Evolutionary conservation across 2,888 invertebrate genomes (phyloP), one percentile per base, ranked within the genome.

Genomic region (Drosophila austrosaltans): DNA sequence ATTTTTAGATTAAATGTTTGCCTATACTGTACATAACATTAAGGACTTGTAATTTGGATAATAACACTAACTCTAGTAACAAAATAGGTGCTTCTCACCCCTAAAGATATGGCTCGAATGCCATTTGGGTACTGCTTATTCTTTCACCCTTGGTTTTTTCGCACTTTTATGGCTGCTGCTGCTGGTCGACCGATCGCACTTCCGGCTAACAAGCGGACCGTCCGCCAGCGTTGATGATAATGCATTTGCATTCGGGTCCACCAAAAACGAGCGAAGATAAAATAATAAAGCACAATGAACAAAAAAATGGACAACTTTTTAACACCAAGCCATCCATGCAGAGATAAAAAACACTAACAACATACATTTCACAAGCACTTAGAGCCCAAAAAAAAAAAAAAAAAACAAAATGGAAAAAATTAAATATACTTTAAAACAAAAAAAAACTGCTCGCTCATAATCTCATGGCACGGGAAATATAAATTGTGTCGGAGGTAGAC

Each of bases 191-290:
- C 78, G 79, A 63, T 72, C 53, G 74, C 80, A 82, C 69, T 75
- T 73, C 73, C 73, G 73, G 72, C 48, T 44, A 53, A 40, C 30
- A 42, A 60, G 53, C 48, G 12, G 36, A 58, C 62, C 28, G 69
- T 79, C 84, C 87, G 82, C 85, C 82, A 68, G 70, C 71, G 78
- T 84, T 73, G 76, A 84, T 87, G 87, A 82, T 87, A 78, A 87
- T 84, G 85, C 82, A 85, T 87, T 75, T 85, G 74, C 81, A 83
- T 76, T 82, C 59, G 44, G 56, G 53, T 59, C 32, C 69, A 54
- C 57, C 76, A 66, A 58, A 79, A 77, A 57, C 10, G 72, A 64
- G 60, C 64, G 53, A 59, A 75, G 81, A 79, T 83, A 77, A 78
- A 73, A 75, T 75, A 71, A 87, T 77, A 48, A 20, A 48, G 48